phyloP scores from a whole-genome alignment of 2,888 invertebrate species.

The Pteria penguin region DNA sequence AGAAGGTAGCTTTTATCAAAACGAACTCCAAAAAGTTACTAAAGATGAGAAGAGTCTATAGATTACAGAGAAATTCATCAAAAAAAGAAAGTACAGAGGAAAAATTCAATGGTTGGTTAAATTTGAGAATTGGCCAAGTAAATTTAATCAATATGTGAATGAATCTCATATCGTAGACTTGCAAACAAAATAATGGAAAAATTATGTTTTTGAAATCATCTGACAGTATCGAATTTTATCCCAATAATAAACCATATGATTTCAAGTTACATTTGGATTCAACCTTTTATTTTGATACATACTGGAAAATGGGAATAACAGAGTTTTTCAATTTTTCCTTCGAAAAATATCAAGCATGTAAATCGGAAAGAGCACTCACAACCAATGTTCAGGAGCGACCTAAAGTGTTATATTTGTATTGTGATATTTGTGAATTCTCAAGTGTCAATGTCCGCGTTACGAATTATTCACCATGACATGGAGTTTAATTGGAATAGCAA shows the following conservation, averaged over 20 bases:
- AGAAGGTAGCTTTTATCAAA: too few species aligned
- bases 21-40: constrained; percentile 11
- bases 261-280: too few species aligned
- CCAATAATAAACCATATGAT: too few species aligned
- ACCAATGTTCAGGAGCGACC: neutral
- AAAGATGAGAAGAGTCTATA: constrained; percentile 15
- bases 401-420: neutral
- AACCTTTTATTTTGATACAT: neutral
- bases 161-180: constrained; percentile 6
- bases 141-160: too few species aligned
- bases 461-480: neutral
- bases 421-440: too few species aligned
- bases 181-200: constrained; percentile 6
- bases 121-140: too few species aligned
- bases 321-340: too few species aligned
- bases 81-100: constrained; percentile 3
- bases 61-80: constrained; percentile 18
- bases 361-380: neutral
- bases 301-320: constrained; percentile 14
- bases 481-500: constrained; percentile 1
- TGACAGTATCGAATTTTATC: too few species aligned
- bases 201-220: neutral
- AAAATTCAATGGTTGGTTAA: constrained; percentile 7
- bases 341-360: neutral
- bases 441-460: neutral